These are phyloP conservation scores for Drosophila subobscura DNA, from an alignment of 1,140 invertebrate species.

Conservation along the genomic window DNA sequence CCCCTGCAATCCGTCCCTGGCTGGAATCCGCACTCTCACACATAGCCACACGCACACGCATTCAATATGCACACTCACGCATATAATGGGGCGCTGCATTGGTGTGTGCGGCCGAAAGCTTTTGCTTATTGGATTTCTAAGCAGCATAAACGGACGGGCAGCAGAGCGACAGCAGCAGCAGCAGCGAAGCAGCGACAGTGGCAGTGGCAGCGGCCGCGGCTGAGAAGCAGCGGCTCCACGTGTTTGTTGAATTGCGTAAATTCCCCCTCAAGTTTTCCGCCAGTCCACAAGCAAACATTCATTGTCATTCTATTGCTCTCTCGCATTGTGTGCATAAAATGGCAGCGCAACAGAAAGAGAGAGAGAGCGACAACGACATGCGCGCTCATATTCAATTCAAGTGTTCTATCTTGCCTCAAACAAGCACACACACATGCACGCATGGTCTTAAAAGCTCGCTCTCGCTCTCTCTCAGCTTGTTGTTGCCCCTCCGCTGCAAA, in stretches of 20 bases:
- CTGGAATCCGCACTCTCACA: constrained; percentile 15
- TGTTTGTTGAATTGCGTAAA: constrained; percentile 78
- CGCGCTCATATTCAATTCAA: constrained; percentile 31
- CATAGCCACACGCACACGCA: constrained; percentile 18
- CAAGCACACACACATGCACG: constrained; percentile 33
- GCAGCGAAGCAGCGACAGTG: constrained; percentile 36
- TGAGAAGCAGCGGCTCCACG: constrained; percentile 64
- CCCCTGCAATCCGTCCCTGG: constrained; percentile 49
- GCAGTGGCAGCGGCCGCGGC: constrained; percentile 24
- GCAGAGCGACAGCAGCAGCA: constrained; percentile 39
- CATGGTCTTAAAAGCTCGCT: constrained; percentile 45
- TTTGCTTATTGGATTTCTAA: constrained; percentile 71
- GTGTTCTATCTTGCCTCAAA: constrained; percentile 11
- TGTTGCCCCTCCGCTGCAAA: constrained; percentile 43
- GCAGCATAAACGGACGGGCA: constrained; percentile 24
- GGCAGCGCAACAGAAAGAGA: constrained; percentile 33
- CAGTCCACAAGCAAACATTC: constrained; percentile 28
- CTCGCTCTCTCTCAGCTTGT: constrained; percentile 16
- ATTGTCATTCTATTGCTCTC: constrained; percentile 33
- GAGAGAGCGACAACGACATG: constrained; percentile 30
- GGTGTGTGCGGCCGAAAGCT: constrained; percentile 70
- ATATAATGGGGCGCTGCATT: constrained; percentile 73
- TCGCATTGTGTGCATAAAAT: constrained; percentile 50
- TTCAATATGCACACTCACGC: constrained; percentile 59
- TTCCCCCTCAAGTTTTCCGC: constrained; percentile 10